Percentiles rank a stretch among this genome's conserved stretches.
These are phyloP conservation scores for Cryptocephalus moraei DNA, from an alignment of 2,888 invertebrate species.

Conservation along the genomic window DNA sequence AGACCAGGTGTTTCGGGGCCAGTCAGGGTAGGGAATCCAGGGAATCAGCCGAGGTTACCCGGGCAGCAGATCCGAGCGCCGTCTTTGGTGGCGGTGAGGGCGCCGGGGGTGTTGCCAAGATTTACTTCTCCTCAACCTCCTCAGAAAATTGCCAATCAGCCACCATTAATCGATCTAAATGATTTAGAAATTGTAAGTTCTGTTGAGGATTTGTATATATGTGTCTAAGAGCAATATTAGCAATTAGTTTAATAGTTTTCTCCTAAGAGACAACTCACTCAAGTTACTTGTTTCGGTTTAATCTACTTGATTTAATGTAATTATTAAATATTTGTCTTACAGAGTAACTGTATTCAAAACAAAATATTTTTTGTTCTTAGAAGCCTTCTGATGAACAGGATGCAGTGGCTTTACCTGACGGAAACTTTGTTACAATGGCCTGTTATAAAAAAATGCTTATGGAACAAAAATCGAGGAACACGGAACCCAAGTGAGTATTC, in stretches of 20 bases:
- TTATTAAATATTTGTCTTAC: no score
- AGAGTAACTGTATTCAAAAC: no score
- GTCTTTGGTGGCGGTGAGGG: constrained; percentile 1
- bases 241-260: no score
- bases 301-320: no score
- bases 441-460: constrained; percentile 25
- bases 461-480: constrained; percentile 18
- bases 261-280: no score
- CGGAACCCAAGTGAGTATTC: constrained; percentile 9
- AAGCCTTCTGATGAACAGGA: constrained; percentile 17
- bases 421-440: constrained; percentile 20
- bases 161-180: constrained; percentile 4
- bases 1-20: no score
- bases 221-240: no score
- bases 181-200: constrained; percentile 10
- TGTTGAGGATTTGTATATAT: no score
- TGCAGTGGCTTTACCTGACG: constrained; percentile 23
- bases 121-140: constrained; percentile 3
- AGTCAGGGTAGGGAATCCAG: no score
- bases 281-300: no score
- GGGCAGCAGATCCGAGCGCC: constrained; percentile 1
- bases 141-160: constrained; percentile 4
- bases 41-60: background rate
- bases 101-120: constrained; percentile 2
- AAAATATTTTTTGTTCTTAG: constrained; percentile 6